These are phyloP conservation scores for Teleiodes luculella DNA, from an alignment of 2,888 invertebrate species.

Conservation along the genomic window DNA sequence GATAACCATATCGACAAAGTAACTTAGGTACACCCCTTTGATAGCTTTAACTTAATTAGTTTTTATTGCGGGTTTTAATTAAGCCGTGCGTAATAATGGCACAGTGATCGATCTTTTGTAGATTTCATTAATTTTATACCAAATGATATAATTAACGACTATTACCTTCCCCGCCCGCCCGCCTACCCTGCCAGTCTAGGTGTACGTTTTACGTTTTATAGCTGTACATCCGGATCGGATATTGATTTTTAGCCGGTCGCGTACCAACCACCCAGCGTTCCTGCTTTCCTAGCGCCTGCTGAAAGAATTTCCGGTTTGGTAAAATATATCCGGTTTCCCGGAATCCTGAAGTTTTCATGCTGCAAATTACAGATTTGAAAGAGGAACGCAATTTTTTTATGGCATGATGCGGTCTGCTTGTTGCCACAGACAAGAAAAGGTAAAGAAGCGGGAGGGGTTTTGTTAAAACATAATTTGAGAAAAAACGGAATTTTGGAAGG, in stretches of 20 bases:
- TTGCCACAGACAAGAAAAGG: no score
- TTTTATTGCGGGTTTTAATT: background rate
- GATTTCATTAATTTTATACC: no score
- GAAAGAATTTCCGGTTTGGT: constrained; percentile 51
- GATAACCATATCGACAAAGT: constrained; percentile 38
- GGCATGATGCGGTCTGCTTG: no score
- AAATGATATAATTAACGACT: no score
- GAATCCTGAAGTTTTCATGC: constrained; percentile 5
- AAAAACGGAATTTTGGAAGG: no score
- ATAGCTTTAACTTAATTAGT: background rate
- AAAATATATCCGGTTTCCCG: constrained; percentile 30
- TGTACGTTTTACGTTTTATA: background rate
- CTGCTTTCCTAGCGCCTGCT: constrained; percentile 44
- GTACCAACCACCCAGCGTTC: constrained; percentile 30
- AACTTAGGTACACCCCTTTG: constrained; percentile 1
- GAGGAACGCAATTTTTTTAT: no score
- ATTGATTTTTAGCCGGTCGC: constrained; percentile 40
- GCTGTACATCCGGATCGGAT: constrained; percentile 34
- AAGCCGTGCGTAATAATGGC: no score
- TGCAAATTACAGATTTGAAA: no score
- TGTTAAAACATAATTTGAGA: no score
- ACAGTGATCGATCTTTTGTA: no score
- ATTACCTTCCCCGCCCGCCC: background rate
- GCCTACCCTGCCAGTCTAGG: background rate
- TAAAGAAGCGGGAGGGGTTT: no score